Base-by-base conservation (phyloP, 2,888 invertebrate species). In the Amblyjoppa fuscipennis region DNA sequence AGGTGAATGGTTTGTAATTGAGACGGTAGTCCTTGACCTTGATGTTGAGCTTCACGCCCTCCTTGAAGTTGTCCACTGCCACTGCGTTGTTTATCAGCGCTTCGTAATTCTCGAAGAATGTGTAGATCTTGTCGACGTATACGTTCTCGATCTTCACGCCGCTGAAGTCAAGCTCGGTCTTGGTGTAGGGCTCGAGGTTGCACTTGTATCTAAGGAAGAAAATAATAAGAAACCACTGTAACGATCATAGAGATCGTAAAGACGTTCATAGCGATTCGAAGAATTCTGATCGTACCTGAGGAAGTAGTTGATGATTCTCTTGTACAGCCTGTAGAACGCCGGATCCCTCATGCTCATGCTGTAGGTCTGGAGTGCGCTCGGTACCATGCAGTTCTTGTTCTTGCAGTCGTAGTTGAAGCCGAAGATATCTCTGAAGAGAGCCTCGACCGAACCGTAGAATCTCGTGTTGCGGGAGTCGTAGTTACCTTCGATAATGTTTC, bases 311-410 rank as follows among this genome's bases (percentile, higher is more conserved):
- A 95, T 93, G 86, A 97, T 95, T 87, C 95, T 96, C 92, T 96
- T 96, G 95, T 95, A 95, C 84, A 97, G 94, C 93, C 96, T 95
- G 94, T 96, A 97, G 95, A 96, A 96, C 25, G 96, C 96, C 5
- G 97, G 97, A 90, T 97, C 97, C 81, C 97, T 96, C 86, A 96
- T 93, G 73, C 95, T 95, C 13, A 96, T 96, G 91, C 96, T 96
- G 92, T 95, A 96, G 89, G 96, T 95, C 90, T 97, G 96, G 88
- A 97, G 93, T 0, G 95, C 95, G 73, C 96, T 96, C 11, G 96
- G 97, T 0, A 95, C 93, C 31, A 95, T 92, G 87, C 95, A 92
- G 90, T 93, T 92, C 87, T 94, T 93, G 89, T 93, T 91, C 53
- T 92, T 90, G 85, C 93, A 93, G 81, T 94, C 94, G 64, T 92